Base-by-base conservation (phyloP, 2,797 vertebrate species). In the Phrynocephalus guinanensis region DNA sequence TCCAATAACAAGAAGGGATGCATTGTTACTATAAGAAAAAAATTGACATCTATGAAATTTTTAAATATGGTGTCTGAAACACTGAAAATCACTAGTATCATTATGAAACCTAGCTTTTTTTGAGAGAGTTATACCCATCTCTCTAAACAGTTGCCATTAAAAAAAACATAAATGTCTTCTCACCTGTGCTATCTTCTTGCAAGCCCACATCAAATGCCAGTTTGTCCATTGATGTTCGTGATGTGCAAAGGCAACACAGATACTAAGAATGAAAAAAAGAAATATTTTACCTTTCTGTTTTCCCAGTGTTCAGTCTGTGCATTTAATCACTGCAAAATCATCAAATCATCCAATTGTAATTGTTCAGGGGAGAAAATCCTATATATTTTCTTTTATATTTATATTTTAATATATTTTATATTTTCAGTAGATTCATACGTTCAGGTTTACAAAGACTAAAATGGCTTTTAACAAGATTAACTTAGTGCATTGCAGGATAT, bases 161-260 rank as follows among this genome's bases (percentile, higher is more conserved):
- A 71, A 1, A 0, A 0, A 87, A 86, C 33, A 56, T 20, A 38
- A 33, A 79, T 15, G 67, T 78, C 86, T 26, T 13, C 79, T 95
- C 91, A 99, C 98, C 98, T 97, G 98, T 98, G 5, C 97, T 99
- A 87, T 99, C 97, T 92, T 98, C 98, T 92, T 99, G 98, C 91
- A 99, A 95, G 84, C 98, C 98, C 33, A 99, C 98, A 83, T 99
- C 98, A 94, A 99, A 99, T 44, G 98, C 98, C 93, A 99, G 94
- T 92, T 99, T 99, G 94, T 99, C 98, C 80, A 98, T 99, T 87
- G 98, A 99, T 1, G 98, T 99, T 82, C 97, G 98, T 78, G 98
- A 99, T 20, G 98, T 99, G 92, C 98, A 98, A 76, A 99, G 95
- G 93, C 98, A 99, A 96, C 98, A 99, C 1, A 99, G 94, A 92